Base-by-base conservation (phyloP, 2,113 vertebrate genomes). In the Microcebus ravelobensis region DNA sequence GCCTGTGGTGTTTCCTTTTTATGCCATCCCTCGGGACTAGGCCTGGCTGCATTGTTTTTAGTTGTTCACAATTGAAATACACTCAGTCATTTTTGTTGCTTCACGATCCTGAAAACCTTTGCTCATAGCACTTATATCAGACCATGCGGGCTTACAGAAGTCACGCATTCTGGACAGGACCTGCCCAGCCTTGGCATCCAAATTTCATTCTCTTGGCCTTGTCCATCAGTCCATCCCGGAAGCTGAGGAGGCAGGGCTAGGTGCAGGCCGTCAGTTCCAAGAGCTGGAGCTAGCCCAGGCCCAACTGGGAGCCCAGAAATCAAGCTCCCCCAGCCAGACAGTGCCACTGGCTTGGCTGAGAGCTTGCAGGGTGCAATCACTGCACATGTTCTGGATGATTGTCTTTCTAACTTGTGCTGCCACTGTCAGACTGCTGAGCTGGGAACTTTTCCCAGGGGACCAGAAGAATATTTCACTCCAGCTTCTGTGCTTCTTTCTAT, bases 111-210 rank as follows among this genome's bases (percentile, higher is more conserved):
- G 12, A 71, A 95, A 71, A 25, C 2, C 59, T 93, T 63, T 71
- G 55, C 77, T 71, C 27, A 36, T 1, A 39, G n/a, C 9, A 36
- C 77, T 39, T 1, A 31, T 52, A 34, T 50, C 63, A 36, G 29
- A 77, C 1, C 23, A 81, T 3, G 50, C 29, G 67, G n/a, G 15
- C 11, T 55, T 29, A 65, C 0, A 61, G n/a, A 29, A 96, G 39
- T 70, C 8, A 18, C 0, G 12, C 21, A 20, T 6, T 59, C 13
- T 52, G 8, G 29, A 12, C 10, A 9, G 0, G 0, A 27, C 27
- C 63, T 81, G 36, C 25, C 39, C 45, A 36, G 3, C 13, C 29
- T 52, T 36, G n/a, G 20, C 57, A 34, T 50, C 36, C 50, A 81
- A 87, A 48, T 59, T 36, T 52, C n/a, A 5, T 9, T 79, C 59